phyloP scores from a whole-genome alignment of 2,113 vertebrate species.

The Seriola aureovittata region DNA sequence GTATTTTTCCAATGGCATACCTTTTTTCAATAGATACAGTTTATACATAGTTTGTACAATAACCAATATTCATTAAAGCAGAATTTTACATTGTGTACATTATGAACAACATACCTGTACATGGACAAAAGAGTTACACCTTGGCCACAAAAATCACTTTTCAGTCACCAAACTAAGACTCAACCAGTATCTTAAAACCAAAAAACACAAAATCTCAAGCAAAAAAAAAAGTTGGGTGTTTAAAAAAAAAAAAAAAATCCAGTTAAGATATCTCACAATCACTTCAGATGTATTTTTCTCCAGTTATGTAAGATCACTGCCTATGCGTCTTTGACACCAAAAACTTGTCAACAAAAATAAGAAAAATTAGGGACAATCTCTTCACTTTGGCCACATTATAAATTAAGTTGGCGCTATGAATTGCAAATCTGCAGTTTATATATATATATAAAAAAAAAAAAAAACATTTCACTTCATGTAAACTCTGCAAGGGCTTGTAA shows the following conservation, averaged over 20 bases:
- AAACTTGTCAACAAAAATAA: slow-evolving; percentile 21
- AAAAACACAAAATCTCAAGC: slow-evolving; percentile 38
- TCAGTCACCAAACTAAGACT: slow-evolving; percentile 62
- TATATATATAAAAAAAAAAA: not conserved
- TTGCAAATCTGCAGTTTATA: not conserved
- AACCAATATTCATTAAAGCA: slow-evolving; percentile 68
- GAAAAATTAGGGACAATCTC: slow-evolving; percentile 21
- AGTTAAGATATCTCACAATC: slow-evolving; percentile 22
- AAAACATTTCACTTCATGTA: slow-evolving; percentile 17
- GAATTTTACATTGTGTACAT: slow-evolving; percentile 77
- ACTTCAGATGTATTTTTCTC: not conserved
- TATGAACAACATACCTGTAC: slow-evolving; percentile 69
- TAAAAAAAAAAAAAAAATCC: slow-evolving; percentile 13
- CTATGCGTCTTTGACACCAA: slow-evolving; percentile 7
- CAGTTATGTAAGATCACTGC: slow-evolving; percentile 18
- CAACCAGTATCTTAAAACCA: slow-evolving; percentile 33
- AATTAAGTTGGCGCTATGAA: slow-evolving; percentile 1
- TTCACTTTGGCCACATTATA: slow-evolving; percentile 41
- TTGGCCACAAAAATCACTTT: slow-evolving; percentile 16
- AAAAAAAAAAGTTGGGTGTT: slow-evolving; percentile 7
- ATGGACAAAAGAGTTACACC: slow-evolving; percentile 45
- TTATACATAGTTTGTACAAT: slow-evolving; percentile 78
- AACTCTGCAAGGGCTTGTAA: not conserved
- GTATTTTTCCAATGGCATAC: slow-evolving; percentile 60
- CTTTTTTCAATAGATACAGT: slow-evolving; percentile 71